Conservation (phyloP, 2,797 vertebrate genomes). For the Sebastes minor region DNA sequence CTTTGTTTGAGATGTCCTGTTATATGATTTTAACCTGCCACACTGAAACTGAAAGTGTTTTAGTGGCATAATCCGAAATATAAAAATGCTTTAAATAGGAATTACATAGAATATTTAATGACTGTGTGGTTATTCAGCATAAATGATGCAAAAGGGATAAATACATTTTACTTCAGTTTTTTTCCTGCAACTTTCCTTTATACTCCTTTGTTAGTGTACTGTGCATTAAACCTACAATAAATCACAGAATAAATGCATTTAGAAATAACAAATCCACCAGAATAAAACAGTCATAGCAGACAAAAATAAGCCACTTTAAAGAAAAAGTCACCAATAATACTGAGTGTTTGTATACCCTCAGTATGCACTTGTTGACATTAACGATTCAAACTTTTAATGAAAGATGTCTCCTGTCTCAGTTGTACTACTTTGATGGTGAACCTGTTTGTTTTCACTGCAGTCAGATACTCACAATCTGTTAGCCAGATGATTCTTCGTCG, state of each 20-base stretch:
- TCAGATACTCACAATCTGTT: constrained; percentile 55
- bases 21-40: background rate
- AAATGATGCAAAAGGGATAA: background rate
- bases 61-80: background rate
- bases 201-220: background rate
- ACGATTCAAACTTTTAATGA: background rate
- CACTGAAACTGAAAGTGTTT: background rate
- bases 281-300: background rate
- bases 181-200: background rate
- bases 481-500: constrained; percentile 28
- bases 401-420: background rate
- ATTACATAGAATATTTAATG: background rate
- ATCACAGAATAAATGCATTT: background rate
- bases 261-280: background rate
- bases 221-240: background rate
- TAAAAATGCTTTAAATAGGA: background rate
- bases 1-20: background rate
- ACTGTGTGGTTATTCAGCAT: background rate
- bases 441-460: background rate
- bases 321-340: background rate
- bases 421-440: background rate
- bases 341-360: background rate
- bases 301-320: background rate
- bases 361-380: background rate
- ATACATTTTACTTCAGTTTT: background rate